Percentiles rank a stretch among this genome's conserved stretches.
Conservation (phyloP, 1,140 invertebrate genomes). For the Eufriesea mexicana region DNA sequence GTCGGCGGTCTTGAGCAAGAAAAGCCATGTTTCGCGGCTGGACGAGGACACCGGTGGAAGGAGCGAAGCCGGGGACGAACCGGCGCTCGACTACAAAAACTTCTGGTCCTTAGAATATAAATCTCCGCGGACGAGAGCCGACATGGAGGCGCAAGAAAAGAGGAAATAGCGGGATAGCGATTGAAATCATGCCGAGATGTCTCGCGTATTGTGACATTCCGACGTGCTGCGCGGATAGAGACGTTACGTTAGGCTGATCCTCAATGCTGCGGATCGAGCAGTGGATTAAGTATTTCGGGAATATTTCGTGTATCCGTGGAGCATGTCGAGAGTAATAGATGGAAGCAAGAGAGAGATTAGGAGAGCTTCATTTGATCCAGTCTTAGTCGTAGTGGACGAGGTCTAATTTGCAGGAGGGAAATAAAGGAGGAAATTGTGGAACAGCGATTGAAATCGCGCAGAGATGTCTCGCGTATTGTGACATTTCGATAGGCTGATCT, state of each 20-base stretch:
- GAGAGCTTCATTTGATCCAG: no score
- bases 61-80: conserved; percentile 76
- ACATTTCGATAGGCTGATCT: not conserved
- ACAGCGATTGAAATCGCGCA: no score
- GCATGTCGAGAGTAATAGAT: no score
- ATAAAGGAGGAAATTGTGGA: conserved; percentile 24
- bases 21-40: conserved; percentile 74
- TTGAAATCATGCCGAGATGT: not conserved
- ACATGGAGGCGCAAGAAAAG: conserved; percentile 30
- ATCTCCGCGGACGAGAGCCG: conserved; percentile 48
- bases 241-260: not conserved
- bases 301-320: no score
- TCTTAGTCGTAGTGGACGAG: no score
- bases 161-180: conserved; percentile 8
- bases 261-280: no score
- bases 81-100: conserved; percentile 79
- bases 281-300: no score
- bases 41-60: conserved; percentile 77
- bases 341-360: no score
- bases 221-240: not conserved
- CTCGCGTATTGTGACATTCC: not conserved
- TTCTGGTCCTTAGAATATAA: conserved; percentile 83
- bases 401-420: no score
- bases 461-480: not conserved
- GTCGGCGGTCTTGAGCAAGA: conserved; percentile 70